Base-by-base conservation (phyloP, 2,113 vertebrate species). In the Gasterosteus nipponicus region DNA sequence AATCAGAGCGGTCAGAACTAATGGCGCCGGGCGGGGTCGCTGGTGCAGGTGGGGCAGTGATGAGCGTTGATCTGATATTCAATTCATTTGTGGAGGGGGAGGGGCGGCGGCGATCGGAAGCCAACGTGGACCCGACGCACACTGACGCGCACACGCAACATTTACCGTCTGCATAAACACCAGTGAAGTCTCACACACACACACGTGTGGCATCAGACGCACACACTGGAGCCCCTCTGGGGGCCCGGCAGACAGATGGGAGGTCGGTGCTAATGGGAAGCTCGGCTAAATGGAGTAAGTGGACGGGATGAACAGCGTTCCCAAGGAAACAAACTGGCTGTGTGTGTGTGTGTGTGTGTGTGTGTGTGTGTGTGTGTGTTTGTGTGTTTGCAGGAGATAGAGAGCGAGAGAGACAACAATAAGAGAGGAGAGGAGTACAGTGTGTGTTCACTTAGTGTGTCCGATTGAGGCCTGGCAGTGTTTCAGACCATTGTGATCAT, bases 261-360 rank as follows among this genome's bases (percentile, higher is more conserved):
- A 85, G 79, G 65, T 68, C 80, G 81, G 73, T 82, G 80, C 83
- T 90, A 89, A 91, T 89, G 88, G 87, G 81, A 89, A 84, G 87
- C 77, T 22, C 15, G 64, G 84, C 89, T 88, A 92, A 92, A 89
- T 84, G 82, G 80, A 71, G 81, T 90, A 85, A 89, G 86, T 89
- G 86, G 85, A 85, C 68, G 57, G 84, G 65, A 88, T 87, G 84
- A 86, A 89, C 70, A 76, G 38, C 16, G 83, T 89, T 89, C 77
- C 87, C 82, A 86, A 59, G 84, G 88, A 89, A 87, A 90, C 86
- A 31, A 64, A 64, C 65, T n/a, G 56, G 68, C 54, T 66, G 46
- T 38, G 35, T 78, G 44, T 76, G 54, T 56, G 22, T 56, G 22
- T 56, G 49, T 47, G 14, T 16, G 14, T 46, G 46, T 47, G 46